Percentiles rank a stretch among this genome's conserved stretches.
Evolutionary conservation across 2,888 invertebrate genomes (phyloP).

Genomic region (Trichacis sp.): DNA sequence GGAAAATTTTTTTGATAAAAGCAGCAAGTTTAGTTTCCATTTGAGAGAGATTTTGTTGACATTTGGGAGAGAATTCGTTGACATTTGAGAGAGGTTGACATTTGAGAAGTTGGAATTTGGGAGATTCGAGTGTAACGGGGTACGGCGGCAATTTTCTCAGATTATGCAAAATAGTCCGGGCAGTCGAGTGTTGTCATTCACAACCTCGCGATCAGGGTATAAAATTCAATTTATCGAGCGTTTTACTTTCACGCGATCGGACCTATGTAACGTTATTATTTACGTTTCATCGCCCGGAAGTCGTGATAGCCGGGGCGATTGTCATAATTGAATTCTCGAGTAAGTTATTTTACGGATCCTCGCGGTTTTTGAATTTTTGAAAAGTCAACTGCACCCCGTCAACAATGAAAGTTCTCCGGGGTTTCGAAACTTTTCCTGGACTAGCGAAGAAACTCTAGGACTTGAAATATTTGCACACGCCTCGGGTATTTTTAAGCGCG

Average conservation of each 20-base stretch:
- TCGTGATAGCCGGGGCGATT: background rate
- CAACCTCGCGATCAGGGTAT: conserved; percentile 16
- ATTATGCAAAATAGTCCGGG: conserved; percentile 32
- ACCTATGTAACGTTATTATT: background rate
- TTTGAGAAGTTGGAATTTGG: too few species aligned
- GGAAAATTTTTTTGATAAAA: too few species aligned
- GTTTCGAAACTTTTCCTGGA: background rate
- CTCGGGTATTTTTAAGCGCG: background rate
- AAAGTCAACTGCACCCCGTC: background rate
- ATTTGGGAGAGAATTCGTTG: too few species aligned
- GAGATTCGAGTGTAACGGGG: too few species aligned
- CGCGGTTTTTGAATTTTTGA: background rate
- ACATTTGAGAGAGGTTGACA: too few species aligned
- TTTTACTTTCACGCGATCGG: background rate
- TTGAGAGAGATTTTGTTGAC: too few species aligned
- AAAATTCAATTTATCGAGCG: conserved; percentile 7
- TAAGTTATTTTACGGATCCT: background rate
- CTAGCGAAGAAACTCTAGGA: background rate
- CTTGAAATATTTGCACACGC: background rate
- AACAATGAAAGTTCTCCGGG: background rate
- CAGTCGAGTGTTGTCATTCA: conserved; percentile 23
- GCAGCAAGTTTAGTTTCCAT: too few species aligned
- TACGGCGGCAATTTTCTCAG: conserved; percentile 32
- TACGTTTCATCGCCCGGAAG: background rate
- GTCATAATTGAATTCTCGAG: background rate